Conservation (phyloP, 1,140 invertebrate species). For the Adelges cooleyi region DNA sequence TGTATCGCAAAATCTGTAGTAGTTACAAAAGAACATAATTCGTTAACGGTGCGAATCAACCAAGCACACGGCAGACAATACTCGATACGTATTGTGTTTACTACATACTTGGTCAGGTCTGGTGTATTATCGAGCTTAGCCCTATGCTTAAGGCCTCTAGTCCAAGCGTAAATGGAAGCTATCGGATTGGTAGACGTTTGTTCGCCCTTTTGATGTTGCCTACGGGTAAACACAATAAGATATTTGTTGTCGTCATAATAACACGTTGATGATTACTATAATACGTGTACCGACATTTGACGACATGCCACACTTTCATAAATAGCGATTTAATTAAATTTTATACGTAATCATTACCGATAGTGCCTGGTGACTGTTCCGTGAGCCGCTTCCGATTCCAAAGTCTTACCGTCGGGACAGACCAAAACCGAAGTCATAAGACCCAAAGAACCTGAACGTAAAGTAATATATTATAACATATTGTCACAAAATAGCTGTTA, state of each 20-base stretch:
- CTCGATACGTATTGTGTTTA: too few relatives aligned
- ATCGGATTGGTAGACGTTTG: conserved; percentile 82
- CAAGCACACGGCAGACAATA: too few relatives aligned
- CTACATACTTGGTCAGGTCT: conserved; percentile 47
- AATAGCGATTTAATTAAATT: neutral
- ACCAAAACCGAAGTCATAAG: conserved; percentile 87
- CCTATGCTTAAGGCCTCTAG: conserved; percentile 67
- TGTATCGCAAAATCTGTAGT: conserved; percentile 37
- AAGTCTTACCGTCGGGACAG: conserved; percentile 81
- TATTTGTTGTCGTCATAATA: neutral
- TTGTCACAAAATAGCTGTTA: too few relatives aligned
- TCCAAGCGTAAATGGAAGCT: conserved; percentile 88
- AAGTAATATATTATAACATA: neutral
- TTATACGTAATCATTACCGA: conserved; percentile 47
- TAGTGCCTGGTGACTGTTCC: conserved; percentile 86
- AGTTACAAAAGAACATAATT: too few relatives aligned
- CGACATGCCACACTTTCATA: too few relatives aligned
- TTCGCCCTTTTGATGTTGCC: conserved; percentile 64
- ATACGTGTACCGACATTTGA: too few relatives aligned
- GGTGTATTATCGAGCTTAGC: conserved; percentile 68
- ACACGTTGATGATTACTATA: too few relatives aligned
- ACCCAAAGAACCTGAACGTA: conserved; percentile 56
- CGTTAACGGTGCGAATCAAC: too few relatives aligned
- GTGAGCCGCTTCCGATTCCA: conserved; percentile 84
- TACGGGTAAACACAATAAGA: conserved; percentile 30